phyloP scores from a whole-genome alignment of 2,797 vertebrate genomes.

The Salarias fasciatus region DNA sequence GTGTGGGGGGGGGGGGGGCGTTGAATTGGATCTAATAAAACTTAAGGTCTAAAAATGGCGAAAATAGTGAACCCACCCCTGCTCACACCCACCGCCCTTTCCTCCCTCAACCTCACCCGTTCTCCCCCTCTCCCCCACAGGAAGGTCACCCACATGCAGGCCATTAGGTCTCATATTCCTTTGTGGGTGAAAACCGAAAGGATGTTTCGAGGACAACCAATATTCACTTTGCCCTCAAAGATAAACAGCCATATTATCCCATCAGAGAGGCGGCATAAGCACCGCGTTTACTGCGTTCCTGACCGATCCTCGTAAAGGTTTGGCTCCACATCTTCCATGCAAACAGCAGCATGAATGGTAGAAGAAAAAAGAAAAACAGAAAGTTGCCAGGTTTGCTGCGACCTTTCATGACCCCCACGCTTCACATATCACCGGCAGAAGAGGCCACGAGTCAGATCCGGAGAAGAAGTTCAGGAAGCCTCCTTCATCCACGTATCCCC shows the following conservation, averaged over 20 bases:
- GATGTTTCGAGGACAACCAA: not conserved
- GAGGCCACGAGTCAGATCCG: conserved; percentile 52
- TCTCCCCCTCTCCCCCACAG: not conserved
- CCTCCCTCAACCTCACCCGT: not conserved
- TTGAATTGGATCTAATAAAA: too few species aligned
- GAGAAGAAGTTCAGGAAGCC: conserved; percentile 42
- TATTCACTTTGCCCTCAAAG: not conserved
- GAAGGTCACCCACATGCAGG: conserved; percentile 43
- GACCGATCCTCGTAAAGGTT: not conserved
- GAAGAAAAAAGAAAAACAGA: conserved; percentile 43
- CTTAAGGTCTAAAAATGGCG: not conserved
- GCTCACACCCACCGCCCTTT: not conserved
- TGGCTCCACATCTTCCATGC: not conserved
- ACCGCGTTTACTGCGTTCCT: too few species aligned
- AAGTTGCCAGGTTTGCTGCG: conserved; percentile 59
- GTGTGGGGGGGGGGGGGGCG: too few species aligned
- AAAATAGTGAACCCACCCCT: not conserved
- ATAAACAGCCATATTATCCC: not conserved
- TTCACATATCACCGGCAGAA: conserved; percentile 76
- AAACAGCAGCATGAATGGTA: conserved; percentile 20
- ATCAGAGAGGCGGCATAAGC: not conserved
- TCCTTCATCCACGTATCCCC: conserved; percentile 4
- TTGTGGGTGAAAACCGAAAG: conserved; percentile 20
- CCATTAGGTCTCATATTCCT: conserved; percentile 30
- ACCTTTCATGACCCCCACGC: conserved; percentile 70